These are phyloP conservation scores for Chelmon rostratus DNA, from an alignment of 2,797 vertebrate species.

Conservation along the genomic window DNA sequence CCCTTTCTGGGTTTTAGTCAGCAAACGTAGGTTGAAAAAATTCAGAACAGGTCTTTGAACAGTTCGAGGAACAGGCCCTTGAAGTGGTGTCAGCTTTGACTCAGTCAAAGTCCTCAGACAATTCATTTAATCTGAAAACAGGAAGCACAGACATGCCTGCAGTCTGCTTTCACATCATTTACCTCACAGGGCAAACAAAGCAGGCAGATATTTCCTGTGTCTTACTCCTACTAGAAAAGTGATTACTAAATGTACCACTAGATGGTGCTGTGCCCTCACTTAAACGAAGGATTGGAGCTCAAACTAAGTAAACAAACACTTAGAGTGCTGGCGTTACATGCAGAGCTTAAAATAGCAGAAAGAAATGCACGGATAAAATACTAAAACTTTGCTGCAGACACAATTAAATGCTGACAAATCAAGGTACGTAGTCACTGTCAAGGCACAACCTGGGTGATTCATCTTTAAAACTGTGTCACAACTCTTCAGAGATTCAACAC, in stretches of 20 bases:
- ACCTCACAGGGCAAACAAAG: neutral
- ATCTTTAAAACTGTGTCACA: conserved; percentile 12
- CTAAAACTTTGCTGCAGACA: neutral
- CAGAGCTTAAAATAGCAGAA: neutral
- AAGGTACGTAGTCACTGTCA: neutral
- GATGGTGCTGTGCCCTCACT: conserved; percentile 59
- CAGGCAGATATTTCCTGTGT: neutral
- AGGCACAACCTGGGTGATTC: neutral
- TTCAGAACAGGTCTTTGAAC: no score
- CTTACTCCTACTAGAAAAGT: no score
- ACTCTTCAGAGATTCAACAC: neutral
- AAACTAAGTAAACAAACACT: rapidly evolving
- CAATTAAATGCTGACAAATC: neutral
- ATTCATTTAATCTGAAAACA: neutral
- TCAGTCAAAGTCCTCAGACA: neutral
- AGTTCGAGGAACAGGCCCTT: neutral
- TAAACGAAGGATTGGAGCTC: neutral
- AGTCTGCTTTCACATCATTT: neutral
- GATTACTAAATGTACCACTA: conserved; percentile 39
- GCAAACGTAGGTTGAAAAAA: neutral
- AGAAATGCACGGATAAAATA: neutral
- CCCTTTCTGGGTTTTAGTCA: neutral
- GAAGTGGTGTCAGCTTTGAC: neutral
- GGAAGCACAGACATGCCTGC: neutral
- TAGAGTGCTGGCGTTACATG: neutral